phyloP scores from a whole-genome alignment of 2,797 vertebrate species.

The Diplodus sargus region DNA sequence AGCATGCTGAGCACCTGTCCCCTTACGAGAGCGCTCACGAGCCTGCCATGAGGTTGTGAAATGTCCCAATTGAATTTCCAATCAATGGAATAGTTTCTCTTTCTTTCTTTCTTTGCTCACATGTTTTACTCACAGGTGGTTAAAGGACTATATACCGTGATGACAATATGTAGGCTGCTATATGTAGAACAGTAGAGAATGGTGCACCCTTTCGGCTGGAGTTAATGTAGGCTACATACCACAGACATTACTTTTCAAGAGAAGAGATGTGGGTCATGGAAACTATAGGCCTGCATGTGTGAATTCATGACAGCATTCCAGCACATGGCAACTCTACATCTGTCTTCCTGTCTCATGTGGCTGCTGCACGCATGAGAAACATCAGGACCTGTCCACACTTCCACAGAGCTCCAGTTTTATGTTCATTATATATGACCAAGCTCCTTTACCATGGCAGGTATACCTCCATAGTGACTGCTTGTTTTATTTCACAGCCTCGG shows the following conservation, averaged over 20 bases:
- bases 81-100: background rate
- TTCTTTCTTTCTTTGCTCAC: background rate
- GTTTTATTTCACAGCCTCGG: slow-evolving; percentile 11
- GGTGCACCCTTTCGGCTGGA: background rate
- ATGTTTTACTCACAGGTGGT: slow-evolving; percentile 14
- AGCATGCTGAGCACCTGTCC: background rate
- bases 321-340: slow-evolving; percentile 35
- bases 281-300: slow-evolving; percentile 20
- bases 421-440: slow-evolving; percentile 30
- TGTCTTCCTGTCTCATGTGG: slow-evolving; percentile 30
- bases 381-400: slow-evolving; percentile 27
- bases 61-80: background rate
- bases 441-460: background rate
- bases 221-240: background rate
- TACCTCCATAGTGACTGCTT: background rate
- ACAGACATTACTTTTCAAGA: background rate
- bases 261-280: slow-evolving; percentile 31
- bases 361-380: slow-evolving; percentile 17
- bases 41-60: background rate
- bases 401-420: slow-evolving; percentile 50
- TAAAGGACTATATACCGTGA: background rate
- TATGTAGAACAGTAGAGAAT: background rate
- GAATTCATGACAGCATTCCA: slow-evolving; percentile 38
- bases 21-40: background rate
- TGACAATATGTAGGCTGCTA: too few species aligned